Base-by-base conservation (phyloP, 2,888 invertebrate genomes). In the Sminthurinus aureus region DNA sequence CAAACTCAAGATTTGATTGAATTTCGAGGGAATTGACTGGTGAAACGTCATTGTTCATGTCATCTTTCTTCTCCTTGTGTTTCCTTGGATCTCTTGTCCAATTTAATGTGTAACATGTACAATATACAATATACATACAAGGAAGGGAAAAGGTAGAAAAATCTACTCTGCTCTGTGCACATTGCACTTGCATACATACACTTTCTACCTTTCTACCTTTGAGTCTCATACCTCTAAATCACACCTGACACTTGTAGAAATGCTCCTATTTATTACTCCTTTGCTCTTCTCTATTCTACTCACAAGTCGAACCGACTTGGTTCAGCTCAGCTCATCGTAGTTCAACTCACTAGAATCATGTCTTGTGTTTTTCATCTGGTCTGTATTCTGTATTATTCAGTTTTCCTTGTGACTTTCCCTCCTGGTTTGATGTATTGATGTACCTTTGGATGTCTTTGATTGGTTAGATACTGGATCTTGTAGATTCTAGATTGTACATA, bases 231-330 rank as follows among this genome's bases (percentile, higher is more conserved):
- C 74, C 26, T 74, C 64, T 64, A 75, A 74, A 74, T 81, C 81
- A 74, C 73, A 58, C 58, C 75, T 81, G 81, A 81, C 81, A 75
- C 81, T 81, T 81, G 81, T 81, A 81, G 81, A 81, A 81, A 81
- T 66, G 74, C 64, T 81, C 74, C 75, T 81, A 81, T 81, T 81
- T 81, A 81, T 81, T 81, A 81, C 75, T 58, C 4, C 73, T 73
- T 50, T 80, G 15, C 77, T 75, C 66, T 38, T 52, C 50, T 75
- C 75, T 4, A 6, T 6, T 38, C 38, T 4, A 38, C 38, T 38
- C 6, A 6, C 3, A 4, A 38, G 38, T n/a, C n/a, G n/a, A n/a
- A n/a, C n/a, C n/a, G n/a, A n/a, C n/a, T n/a, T n/a, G n/a, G n/a
- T n/a, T n/a, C n/a, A n/a, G n/a, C n/a, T n/a, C n/a, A n/a, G n/a